Conservation (phyloP, 2,113 vertebrate species). For the Antennarius striatus region DNA sequence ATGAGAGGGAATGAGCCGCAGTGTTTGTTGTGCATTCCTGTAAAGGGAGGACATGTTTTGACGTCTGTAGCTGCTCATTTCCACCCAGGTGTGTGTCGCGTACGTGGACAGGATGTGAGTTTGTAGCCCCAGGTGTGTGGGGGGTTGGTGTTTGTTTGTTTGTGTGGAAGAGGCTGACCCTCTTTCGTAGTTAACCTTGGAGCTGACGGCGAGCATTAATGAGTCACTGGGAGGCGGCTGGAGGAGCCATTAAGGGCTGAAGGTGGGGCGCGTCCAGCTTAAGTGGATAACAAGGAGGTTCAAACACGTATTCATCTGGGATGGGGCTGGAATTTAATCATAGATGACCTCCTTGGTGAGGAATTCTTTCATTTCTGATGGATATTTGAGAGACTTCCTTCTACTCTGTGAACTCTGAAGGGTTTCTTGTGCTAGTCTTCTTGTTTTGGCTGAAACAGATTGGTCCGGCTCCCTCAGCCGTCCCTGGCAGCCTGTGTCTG, state of each 20-base stretch:
- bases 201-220: conserved; percentile 7
- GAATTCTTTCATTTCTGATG: not conserved
- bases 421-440: conserved; percentile 1
- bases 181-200: conserved; percentile 28
- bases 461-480: conserved; percentile 43
- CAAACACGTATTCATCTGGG: conserved; percentile 1
- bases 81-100: conserved; percentile 46
- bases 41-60: conserved; percentile 63
- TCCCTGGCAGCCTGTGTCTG: conserved; percentile 55
- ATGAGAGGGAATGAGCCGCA: conserved; percentile 44
- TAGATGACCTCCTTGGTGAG: too few relatives aligned
- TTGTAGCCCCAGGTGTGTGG: conserved; percentile 11
- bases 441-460: conserved; percentile 60
- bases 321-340: too few relatives aligned
- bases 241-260: conserved; percentile 26
- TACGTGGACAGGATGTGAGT: not conserved
- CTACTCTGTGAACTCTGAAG: not conserved
- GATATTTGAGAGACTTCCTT: too few relatives aligned
- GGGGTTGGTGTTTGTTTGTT: not conserved
- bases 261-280: conserved; percentile 32
- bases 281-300: conserved; percentile 41
- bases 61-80: conserved; percentile 40
- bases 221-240: conserved; percentile 49
- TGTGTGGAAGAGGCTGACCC: conserved; percentile 1
- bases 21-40: conserved; percentile 37